Conservation (phyloP, 2,888 invertebrate genomes). For the Parnassius orleans region DNA sequence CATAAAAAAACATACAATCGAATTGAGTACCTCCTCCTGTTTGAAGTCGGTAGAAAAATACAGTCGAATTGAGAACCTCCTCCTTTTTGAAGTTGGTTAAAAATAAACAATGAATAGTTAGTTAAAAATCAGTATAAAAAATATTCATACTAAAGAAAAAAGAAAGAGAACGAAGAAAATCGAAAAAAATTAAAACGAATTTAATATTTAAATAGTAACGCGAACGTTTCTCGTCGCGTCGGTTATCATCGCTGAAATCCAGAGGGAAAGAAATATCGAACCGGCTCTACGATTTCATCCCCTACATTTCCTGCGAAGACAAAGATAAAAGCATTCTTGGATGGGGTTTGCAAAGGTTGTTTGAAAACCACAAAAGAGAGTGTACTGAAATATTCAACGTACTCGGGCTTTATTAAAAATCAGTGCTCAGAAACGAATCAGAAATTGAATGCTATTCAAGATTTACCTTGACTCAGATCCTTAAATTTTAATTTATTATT, state of each 20-base stretch:
- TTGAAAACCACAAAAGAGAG: constrained; percentile 44
- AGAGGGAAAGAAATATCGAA: constrained; percentile 27
- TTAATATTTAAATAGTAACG: constrained; percentile 17
- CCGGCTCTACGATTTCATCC: constrained; percentile 33
- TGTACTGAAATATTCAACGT: constrained; percentile 30
- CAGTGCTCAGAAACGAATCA: background rate
- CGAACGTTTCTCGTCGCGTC: constrained; percentile 3
- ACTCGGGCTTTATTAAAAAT: constrained; percentile 21
- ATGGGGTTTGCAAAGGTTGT: constrained; percentile 47
- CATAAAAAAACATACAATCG: no score
- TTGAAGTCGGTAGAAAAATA: no score
- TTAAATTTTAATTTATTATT: background rate
- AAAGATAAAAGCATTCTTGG: constrained; percentile 56
- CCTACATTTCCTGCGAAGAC: constrained; percentile 52
- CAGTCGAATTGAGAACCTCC: no score
- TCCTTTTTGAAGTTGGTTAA: no score
- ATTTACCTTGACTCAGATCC: background rate
- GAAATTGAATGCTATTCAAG: constrained; percentile 9
- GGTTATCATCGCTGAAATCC: constrained; percentile 13
- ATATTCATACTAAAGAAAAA: no score
- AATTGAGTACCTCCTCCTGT: no score
- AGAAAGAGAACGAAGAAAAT: background rate
- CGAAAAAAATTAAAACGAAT: constrained; percentile 2
- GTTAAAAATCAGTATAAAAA: no score
- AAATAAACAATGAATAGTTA: no score